phyloP scores from a whole-genome alignment of 2,113 vertebrate genomes.

The Leiothrix lutea region DNA sequence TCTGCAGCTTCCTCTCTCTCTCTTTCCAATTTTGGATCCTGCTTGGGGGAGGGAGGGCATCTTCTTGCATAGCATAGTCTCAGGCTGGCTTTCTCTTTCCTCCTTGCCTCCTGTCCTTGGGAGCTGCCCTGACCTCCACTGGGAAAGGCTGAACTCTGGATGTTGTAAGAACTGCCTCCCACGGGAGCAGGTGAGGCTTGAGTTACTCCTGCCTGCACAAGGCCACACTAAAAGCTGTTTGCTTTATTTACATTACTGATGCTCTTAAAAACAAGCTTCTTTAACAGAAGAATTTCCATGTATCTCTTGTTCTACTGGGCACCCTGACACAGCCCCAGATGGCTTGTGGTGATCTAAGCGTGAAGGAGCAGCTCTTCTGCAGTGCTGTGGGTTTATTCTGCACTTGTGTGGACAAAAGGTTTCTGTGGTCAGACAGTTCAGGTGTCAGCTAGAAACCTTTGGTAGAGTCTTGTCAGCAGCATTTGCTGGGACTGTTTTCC shows the following conservation, averaged over 20 bases:
- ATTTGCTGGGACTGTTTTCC: background rate
- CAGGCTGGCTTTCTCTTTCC: background rate
- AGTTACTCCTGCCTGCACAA: background rate
- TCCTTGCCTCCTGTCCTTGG: background rate
- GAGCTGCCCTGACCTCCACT: background rate
- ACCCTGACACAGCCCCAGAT: background rate
- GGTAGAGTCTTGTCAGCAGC: background rate
- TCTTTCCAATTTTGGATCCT: background rate
- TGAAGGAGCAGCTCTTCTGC: background rate
- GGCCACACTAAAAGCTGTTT: background rate
- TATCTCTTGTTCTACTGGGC: background rate
- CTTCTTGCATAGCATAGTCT: background rate
- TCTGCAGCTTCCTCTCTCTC: conserved; percentile 9
- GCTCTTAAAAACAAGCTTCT: background rate
- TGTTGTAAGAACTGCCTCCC: background rate
- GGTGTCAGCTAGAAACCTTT: background rate
- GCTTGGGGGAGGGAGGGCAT: background rate
- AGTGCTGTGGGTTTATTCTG: background rate
- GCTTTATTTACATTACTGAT: background rate
- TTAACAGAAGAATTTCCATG: background rate
- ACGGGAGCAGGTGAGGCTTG: background rate
- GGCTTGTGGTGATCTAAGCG: background rate
- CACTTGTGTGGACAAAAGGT: accelerated
- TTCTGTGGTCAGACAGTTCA: background rate
- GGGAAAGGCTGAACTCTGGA: background rate